Base-by-base conservation (phyloP, 64 coral and sea anemone species). In the Pocillopora damicornis region DNA sequence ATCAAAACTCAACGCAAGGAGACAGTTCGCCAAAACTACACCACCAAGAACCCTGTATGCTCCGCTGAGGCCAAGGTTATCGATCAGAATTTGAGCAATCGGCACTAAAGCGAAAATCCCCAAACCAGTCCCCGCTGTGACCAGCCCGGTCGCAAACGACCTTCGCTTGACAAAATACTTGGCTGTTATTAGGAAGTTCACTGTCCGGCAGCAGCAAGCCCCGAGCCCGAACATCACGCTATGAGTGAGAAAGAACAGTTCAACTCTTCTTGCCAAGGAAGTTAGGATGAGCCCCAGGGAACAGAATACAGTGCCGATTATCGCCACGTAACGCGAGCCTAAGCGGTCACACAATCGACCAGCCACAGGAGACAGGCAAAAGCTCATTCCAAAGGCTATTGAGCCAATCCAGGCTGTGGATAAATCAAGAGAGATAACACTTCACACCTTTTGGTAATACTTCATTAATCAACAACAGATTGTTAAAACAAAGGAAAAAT, bases 151-250 rank as follows among this genome's bases (percentile, higher is more conserved):
- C 5, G 78, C 78, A 12, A 90, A 38, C 17, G 75, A 59, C 13
- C 78, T 80, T 5, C 59, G 5, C 59, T 77, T 77, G 14, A 30
- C 13, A n/a, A 89, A 89, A 63, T 89, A 89, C 45, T 83, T 82
- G 59, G 11, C 34, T 0, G 68, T 45, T n/a, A 73, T 64, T 15
- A 82, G 18, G 26, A 61, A 69, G 45, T 45, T 59, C 9, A 37
- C 61, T 20, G 63, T 82, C 13, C 79, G 66, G 17, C 45, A 59
- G 26, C 77, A 74, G 30, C 58, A 81, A 34, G 20, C 16, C 12
- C 62, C 75, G 38, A 90, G 58, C 0, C 88, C 88, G 82, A 90
- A 90, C 7, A 90, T 16, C 13, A 90, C 1, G 34, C 88, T 74
- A 30, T 90, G 82, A 11, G 88, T 36, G n/a, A 82, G 51, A 37